Evolutionary conservation across 2,113 vertebrate species (phyloP).

Genomic region (Probosciger aterrimus): DNA sequence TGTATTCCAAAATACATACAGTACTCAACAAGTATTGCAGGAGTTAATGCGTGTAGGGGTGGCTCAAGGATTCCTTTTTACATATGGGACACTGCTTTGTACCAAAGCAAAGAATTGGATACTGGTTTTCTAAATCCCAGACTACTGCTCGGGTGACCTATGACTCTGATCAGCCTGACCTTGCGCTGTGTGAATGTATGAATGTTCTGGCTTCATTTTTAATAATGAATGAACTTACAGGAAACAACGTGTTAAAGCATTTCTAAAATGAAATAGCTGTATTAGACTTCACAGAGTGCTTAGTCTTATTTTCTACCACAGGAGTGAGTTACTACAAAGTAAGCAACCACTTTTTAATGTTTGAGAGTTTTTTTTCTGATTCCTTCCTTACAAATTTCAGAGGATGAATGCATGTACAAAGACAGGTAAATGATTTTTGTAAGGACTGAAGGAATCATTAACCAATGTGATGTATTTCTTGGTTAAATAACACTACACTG

Average conservation of each 20-base stretch:
- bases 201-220: constrained; percentile 27
- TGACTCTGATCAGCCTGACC: neutral
- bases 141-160: neutral
- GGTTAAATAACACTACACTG: neutral
- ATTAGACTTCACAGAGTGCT: constrained; percentile 9
- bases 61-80: constrained; percentile 13
- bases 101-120: neutral
- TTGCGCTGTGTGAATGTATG: neutral
- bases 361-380: neutral
- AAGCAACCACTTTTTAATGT: neutral
- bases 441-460: neutral
- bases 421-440: neutral
- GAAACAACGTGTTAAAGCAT: neutral
- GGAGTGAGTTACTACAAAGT: neutral
- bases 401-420: neutral
- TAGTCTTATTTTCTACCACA: neutral
- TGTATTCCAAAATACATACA: neutral
- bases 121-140: neutral
- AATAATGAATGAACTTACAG: neutral
- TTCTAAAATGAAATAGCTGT: neutral
- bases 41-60: neutral
- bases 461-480: neutral
- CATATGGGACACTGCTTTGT: neutral
- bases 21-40: neutral
- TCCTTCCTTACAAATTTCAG: neutral